Base-by-base conservation (phyloP, 2,888 invertebrate genomes). In the Harpalus rubripes region DNA sequence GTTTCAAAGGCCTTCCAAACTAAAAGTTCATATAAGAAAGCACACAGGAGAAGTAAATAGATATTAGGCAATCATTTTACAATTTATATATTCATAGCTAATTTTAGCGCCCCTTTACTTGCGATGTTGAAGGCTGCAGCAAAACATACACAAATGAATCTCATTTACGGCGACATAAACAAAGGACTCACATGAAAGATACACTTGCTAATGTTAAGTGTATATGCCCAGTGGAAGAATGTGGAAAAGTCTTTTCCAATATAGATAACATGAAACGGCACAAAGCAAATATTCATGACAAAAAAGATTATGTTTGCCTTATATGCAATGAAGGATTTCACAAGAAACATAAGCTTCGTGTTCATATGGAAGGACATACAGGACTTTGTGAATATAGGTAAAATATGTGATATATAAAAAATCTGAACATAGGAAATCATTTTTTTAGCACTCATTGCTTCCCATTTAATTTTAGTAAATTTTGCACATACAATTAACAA, bases 121-220 rank as follows among this genome's bases (percentile, higher is more conserved):
- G 95, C 87, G 88, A 90, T 12, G 91, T 92, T 87, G 91, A 92
- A n/a, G 92, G 92, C 56, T 95, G 95, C 87, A 88, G 88, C 4
- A 95, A 95, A 88, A 91, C 92, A 0, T 95, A 95, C 86, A 92
- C 93, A 1, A 94, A 92, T 87, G 91, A 93, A 84, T 93, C 93
- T 8, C 94, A 95, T 88, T 90, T 95, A 78, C 93, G 93, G 88
- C 92, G 95, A 0, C 95, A 95, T 87, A 88, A 92, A 68, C 91
- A 44, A 74, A 74, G 22, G 15, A 52, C 44, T 52, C 44, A 52
- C 12, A 52, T 52, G 44, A 52, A 52, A 52, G 44, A 52, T 10
- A 52, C 44, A 12, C 8, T 52, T 52, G 44, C 44, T 32, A 41
- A 68, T n/a, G 32, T 16, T 63, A 44, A 81, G 41, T 10, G 61